Evolutionary conservation across 2,888 invertebrate genomes (phyloP), one percentile per base, ranked within the genome.

Genomic region (Tubulanus polymorphus): DNA sequence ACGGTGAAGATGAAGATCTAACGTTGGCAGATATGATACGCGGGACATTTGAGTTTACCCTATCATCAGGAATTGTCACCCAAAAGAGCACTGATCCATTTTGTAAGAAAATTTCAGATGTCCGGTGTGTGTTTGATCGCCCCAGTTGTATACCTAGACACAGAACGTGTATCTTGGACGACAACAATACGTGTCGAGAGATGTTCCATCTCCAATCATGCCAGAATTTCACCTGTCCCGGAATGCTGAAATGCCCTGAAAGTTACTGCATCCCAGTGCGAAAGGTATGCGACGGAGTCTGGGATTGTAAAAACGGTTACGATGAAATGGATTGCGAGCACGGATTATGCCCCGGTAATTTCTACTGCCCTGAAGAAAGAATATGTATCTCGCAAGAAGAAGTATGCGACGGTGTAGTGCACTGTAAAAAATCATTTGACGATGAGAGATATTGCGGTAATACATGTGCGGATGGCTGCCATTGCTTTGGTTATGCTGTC

Each of bases 241-340:
- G 58, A 10, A 55, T 63, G 56, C 63, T 50, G 45, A 60, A 63
- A 46, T 63, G 63, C 48, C 58, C 60, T 23, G 51, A 37, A 3
- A 56, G 57, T 52, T 60, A 51, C 52, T 63, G 63, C 47, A 32
- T 63, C 18, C 58, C 60, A 5, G 8, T 45, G 15, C 10, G 55
- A 8, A 49, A 57, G 41, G 26, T 57, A 12, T 63, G 63, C 56
- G 63, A 63, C 41, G 62, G 57, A 12, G 27, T 26, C 10, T 30
- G 27, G 20, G 62, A 63, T 49, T 63, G 63, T 41, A 58, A 58
- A 20, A 27, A 29, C 1, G 59, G 51, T 10, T 46, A 63, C 27
- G 63, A 63, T 46, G 63, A 63, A 37, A 12, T 48, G 3, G 47
- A 47, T 23, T 62, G 62, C 48, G 27, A 30, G 3, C 20, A 8